Percentiles rank a stretch among this genome's conserved stretches.
Conservation (phyloP, 2,888 invertebrate species). For the Invenusta paracnida region DNA sequence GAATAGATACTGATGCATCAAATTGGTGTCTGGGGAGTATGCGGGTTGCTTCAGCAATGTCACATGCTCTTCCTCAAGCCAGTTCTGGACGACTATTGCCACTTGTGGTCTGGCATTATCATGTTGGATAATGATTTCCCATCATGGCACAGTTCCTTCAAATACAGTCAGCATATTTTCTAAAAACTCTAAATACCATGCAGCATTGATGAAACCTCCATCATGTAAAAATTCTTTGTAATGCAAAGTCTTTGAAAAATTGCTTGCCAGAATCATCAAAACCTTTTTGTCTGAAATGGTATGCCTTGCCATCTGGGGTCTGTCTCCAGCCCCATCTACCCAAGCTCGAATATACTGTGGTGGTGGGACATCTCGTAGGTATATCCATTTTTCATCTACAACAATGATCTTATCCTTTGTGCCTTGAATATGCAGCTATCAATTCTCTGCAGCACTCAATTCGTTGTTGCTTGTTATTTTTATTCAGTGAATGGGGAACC, state of each 20-base stretch:
- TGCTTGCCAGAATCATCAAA: constrained; percentile 25
- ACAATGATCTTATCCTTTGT: constrained; percentile 4
- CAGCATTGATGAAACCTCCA: constrained; percentile 17
- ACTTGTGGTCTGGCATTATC: constrained; percentile 6
- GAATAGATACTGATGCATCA: constrained; percentile 10
- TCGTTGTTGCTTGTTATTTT: constrained; percentile 10
- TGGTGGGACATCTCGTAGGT: constrained; percentile 21
- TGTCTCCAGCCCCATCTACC: constrained; percentile 20
- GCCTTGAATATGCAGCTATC: constrained; percentile 19
- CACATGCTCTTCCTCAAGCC: constrained; percentile 22
- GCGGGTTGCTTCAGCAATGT: not conserved
- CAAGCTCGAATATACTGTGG: constrained; percentile 10
- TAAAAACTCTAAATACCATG: constrained; percentile 11
- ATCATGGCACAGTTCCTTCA: constrained; percentile 13
- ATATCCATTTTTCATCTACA: constrained; percentile 17
- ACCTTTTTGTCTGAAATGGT: constrained; percentile 25
- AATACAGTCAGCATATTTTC: constrained; percentile 23
- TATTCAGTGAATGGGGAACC: not conserved
- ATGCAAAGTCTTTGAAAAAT: constrained; percentile 22
- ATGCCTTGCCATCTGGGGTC: constrained; percentile 21
- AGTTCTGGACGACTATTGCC: constrained; percentile 13
- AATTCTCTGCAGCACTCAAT: constrained; percentile 26
- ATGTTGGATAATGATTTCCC: constrained; percentile 29
- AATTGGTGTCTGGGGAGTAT: constrained; percentile 25
- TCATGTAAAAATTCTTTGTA: constrained; percentile 20